Conservation (phyloP, 2,113 vertebrate genomes). For the Acrocephalus kingi region DNA sequence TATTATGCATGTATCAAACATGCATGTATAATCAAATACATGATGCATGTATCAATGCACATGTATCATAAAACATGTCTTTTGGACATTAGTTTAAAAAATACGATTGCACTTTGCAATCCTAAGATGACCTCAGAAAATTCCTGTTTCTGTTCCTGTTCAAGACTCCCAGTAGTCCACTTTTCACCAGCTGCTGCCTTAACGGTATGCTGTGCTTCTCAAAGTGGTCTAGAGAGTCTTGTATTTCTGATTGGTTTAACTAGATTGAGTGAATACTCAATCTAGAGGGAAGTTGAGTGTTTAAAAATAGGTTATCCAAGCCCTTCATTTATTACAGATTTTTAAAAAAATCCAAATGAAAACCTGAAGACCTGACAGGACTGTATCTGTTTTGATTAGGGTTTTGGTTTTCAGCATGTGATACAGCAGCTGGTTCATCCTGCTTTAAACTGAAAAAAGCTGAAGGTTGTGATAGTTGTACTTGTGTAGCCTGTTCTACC, state of each 20-base stretch:
- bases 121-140: not conserved
- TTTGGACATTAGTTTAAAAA: not conserved
- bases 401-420: not conserved
- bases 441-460: not conserved
- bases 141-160: not conserved
- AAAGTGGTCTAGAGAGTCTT: not conserved
- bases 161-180: not conserved
- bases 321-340: not conserved
- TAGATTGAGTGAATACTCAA: not conserved
- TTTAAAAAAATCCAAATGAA: not conserved
- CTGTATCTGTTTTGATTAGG: not conserved
- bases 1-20: not conserved
- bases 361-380: not conserved
- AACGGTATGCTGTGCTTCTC: not conserved
- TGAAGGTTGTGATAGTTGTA: not conserved
- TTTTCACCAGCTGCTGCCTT: not conserved
- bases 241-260: not conserved
- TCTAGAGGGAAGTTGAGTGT: not conserved
- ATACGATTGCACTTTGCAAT: not conserved
- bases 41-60: no score
- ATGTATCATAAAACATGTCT: not conserved
- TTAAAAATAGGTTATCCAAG: not conserved
- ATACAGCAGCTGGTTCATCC: not conserved
- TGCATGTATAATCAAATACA: no score
- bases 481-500: not conserved